Conservation (phyloP, 2,113 vertebrate species). For the Rattus norvegicus region GRCr8 NC_086033.1:10567501-10568000, state of each 20-base stretch:
- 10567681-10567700: not conserved
- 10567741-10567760: not conserved
- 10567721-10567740: not conserved
- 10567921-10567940: too few species aligned
- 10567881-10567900: too few species aligned
- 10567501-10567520: not conserved
- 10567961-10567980: not conserved
- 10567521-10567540: not conserved
- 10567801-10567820: not conserved
- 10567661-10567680: not conserved
- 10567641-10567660: not conserved
- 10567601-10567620: not conserved
- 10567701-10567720: not conserved
- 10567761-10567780: not conserved
- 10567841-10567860: too few species aligned
- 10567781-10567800: too few species aligned
- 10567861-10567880: too few species aligned
- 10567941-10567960: too few species aligned
- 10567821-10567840: not conserved
- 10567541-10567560: not conserved
- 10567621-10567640: not conserved
- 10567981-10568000: not conserved
- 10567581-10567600: not conserved
- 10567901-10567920: too few species aligned
- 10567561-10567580: conserved; percentile 19